Percentiles rank a stretch among this genome's conserved stretches.
Conservation (phyloP, 2,113 vertebrate genomes). For the Thermophis baileyi region DNA sequence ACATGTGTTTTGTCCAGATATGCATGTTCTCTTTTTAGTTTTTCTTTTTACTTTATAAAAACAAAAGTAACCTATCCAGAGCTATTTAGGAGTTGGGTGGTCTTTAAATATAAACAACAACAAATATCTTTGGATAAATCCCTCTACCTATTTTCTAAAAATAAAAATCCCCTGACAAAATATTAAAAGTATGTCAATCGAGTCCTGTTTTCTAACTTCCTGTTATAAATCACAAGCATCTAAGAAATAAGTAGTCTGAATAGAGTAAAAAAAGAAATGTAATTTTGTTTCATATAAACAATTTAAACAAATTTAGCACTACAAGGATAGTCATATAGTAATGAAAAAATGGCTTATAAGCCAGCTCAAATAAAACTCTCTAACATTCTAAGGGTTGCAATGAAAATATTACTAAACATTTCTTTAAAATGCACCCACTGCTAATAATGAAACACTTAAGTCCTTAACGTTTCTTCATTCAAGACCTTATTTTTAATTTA, state of each 20-base stretch:
- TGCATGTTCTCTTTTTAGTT: no score
- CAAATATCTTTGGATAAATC: no score
- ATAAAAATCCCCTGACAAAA: no score
- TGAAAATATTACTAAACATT: background rate
- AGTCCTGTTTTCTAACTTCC: background rate
- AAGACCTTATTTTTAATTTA: background rate
- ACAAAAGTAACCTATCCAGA: no score
- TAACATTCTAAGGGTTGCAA: background rate
- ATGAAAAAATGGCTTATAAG: background rate
- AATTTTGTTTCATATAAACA: background rate
- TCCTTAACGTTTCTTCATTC: background rate
- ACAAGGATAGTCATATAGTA: accelerated
- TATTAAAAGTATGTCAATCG: no score
- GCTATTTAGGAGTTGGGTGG: no score
- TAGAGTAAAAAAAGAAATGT: background rate
- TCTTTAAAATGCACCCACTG: background rate
- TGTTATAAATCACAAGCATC: background rate
- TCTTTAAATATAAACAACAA: no score
- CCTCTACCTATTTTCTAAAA: no score
- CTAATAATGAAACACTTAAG: background rate
- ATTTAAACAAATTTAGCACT: background rate
- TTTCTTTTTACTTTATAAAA: no score
- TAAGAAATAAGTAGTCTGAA: background rate
- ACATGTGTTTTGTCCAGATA: no score
- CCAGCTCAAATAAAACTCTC: background rate